A percentile compares a stretch with the other conserved stretches of the same genome.
These are phyloP conservation scores for Torymus auratus DNA, from an alignment of 2,888 invertebrate species.

Conservation along the genomic window DNA sequence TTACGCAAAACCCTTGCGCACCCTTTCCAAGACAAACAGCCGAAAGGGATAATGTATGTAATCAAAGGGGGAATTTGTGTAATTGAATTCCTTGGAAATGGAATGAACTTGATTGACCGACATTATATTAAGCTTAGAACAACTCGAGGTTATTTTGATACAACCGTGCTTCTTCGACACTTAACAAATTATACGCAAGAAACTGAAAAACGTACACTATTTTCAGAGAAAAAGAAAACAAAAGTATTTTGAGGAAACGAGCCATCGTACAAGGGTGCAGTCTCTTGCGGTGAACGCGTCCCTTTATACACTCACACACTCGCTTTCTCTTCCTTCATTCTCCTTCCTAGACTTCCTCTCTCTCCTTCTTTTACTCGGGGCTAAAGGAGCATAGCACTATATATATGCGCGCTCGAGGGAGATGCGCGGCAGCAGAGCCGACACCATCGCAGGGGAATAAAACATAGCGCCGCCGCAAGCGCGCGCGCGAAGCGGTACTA, in stretches of 20 bases:
- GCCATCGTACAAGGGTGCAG: slow-evolving; percentile 18
- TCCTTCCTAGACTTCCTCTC: neutral
- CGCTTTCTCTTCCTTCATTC: slow-evolving; percentile 48
- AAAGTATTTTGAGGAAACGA: slow-evolving; percentile 38
- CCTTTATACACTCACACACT: slow-evolving; percentile 67
- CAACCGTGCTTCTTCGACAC: too few relatives aligned
- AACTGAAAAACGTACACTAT: too few relatives aligned
- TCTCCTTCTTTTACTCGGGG: slow-evolving; percentile 25
- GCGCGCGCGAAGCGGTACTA: slow-evolving; percentile 59
- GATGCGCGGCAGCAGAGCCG: slow-evolving; percentile 60
- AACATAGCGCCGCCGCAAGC: slow-evolving; percentile 63
- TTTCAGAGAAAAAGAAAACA: too few relatives aligned
- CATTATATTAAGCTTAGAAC: neutral
- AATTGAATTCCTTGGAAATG: slow-evolving; percentile 52
- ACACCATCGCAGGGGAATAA: slow-evolving; percentile 65
- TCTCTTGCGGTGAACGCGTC: slow-evolving; percentile 62
- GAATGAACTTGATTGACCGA: slow-evolving; percentile 50
- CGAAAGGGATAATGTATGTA: slow-evolving; percentile 37
- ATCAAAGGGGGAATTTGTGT: slow-evolving; percentile 34
- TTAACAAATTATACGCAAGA: too few relatives aligned
- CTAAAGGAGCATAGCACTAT: slow-evolving; percentile 7
- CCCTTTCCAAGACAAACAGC: slow-evolving; percentile 49
- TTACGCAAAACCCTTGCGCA: slow-evolving; percentile 48
- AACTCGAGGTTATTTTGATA: too few relatives aligned
- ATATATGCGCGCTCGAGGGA: neutral